A percentile compares a stretch with the other conserved stretches of the same genome.
phyloP scores from a whole-genome alignment of 2,888 invertebrate genomes.

The Physocephala rufipes region DNA sequence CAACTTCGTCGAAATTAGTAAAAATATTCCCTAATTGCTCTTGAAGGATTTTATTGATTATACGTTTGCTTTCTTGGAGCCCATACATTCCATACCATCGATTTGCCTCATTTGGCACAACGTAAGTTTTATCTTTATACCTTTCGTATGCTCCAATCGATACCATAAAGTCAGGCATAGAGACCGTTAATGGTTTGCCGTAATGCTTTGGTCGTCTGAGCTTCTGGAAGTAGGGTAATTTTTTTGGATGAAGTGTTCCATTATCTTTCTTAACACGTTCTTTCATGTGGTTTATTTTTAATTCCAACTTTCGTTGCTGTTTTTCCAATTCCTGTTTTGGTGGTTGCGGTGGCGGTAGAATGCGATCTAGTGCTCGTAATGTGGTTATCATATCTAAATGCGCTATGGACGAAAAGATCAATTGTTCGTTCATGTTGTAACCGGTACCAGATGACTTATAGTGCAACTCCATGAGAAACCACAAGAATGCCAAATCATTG shows the following conservation, averaged over 20 bases:
- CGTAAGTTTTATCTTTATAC: constrained; percentile 41
- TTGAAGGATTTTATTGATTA: constrained; percentile 38
- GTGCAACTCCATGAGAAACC: constrained; percentile 61
- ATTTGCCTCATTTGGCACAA: constrained; percentile 44
- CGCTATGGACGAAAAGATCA: constrained; percentile 58
- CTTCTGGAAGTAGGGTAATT: constrained; percentile 50
- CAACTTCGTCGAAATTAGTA: constrained; percentile 1
- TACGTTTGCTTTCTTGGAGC: constrained; percentile 28
- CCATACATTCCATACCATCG: constrained; percentile 47
- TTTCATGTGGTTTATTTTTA: neutral
- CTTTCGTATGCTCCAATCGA: constrained; percentile 36
- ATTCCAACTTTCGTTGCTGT: constrained; percentile 6
- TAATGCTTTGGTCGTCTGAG: constrained; percentile 40
- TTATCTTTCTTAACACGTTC: neutral
- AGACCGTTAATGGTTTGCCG: constrained; percentile 39
- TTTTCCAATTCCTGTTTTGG: constrained; percentile 36
- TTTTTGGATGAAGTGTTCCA: constrained; percentile 20
- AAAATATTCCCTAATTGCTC: constrained; percentile 40
- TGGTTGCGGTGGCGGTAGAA: constrained; percentile 53
- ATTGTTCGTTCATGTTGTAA: constrained; percentile 58
- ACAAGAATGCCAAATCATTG: constrained; percentile 62
- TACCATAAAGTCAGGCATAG: constrained; percentile 38
- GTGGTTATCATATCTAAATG: constrained; percentile 61
- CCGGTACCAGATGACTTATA: constrained; percentile 47
- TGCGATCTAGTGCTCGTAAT: constrained; percentile 56